Percentiles rank a stretch among this genome's conserved stretches.
phyloP scores from a whole-genome alignment of 2,888 invertebrate genomes.

The Coenonympha arcania region DNA sequence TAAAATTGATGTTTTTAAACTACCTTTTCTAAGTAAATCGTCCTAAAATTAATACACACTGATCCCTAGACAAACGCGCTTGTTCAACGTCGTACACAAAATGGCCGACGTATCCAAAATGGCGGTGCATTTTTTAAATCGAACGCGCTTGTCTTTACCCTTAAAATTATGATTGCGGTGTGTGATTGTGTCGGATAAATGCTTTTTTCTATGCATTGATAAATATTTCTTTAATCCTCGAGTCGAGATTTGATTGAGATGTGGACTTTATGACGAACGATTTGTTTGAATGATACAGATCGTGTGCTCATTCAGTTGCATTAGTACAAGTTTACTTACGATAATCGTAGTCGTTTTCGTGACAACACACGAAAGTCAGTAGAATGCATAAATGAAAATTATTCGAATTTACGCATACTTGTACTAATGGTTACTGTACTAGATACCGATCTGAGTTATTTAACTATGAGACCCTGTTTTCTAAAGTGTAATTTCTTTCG shows the following conservation, averaged over 20 bases:
- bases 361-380: too few relatives aligned
- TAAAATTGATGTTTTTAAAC: too few relatives aligned
- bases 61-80: not conserved
- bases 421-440: too few relatives aligned
- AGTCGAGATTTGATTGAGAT: slow-evolving; percentile 3
- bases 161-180: slow-evolving; percentile 19
- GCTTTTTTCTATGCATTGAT: slow-evolving; percentile 27
- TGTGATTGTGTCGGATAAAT: slow-evolving; percentile 25
- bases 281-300: not conserved
- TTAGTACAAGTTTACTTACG: not conserved
- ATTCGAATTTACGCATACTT: too few relatives aligned
- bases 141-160: slow-evolving; percentile 7
- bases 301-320: not conserved
- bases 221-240: not conserved
- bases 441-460: too few relatives aligned
- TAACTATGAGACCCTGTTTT: not conserved
- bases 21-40: not conserved
- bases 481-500: not conserved
- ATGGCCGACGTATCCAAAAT: slow-evolving; percentile 19
- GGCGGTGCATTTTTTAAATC: slow-evolving; percentile 15
- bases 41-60: slow-evolving; percentile 13
- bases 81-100: not conserved
- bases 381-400: too few relatives aligned
- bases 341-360: too few relatives aligned
- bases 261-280: slow-evolving; percentile 1